phyloP scores from a whole-genome alignment of 2,113 vertebrate species.

The Pachyramphus minor region DNA sequence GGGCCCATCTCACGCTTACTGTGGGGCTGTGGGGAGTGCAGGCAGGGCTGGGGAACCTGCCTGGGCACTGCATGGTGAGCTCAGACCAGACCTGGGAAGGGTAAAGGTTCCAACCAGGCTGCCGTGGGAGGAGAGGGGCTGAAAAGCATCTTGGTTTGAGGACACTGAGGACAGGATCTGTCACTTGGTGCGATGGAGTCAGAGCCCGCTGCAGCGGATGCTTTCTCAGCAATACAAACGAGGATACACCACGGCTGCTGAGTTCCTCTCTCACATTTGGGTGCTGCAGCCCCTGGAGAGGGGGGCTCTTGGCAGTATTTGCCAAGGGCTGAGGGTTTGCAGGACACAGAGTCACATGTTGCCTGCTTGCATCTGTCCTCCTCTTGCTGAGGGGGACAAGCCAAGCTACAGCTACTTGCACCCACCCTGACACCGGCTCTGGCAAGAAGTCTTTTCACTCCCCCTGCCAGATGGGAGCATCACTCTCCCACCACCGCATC shows the following conservation, averaged over 20 bases:
- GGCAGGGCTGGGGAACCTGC: not conserved
- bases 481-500: not conserved
- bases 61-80: not conserved
- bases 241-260: not conserved
- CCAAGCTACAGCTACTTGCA: not conserved
- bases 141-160: not conserved
- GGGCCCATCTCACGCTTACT: fast-evolving
- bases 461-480: not conserved
- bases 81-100: not conserved
- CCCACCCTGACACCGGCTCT: not conserved
- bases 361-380: not conserved
- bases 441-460: not conserved
- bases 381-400: not conserved
- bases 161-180: not conserved
- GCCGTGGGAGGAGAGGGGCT: not conserved
- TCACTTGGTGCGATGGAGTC: fast-evolving
- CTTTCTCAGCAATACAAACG: not conserved
- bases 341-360: not conserved
- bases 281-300: not conserved
- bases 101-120: not conserved
- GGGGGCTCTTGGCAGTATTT: not conserved
- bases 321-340: not conserved
- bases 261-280: not conserved
- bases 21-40: fast-evolving
- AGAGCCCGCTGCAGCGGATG: not conserved